Conservation (phyloP, 2,797 vertebrate genomes). For the Hemibagrus guttatus region DNA sequence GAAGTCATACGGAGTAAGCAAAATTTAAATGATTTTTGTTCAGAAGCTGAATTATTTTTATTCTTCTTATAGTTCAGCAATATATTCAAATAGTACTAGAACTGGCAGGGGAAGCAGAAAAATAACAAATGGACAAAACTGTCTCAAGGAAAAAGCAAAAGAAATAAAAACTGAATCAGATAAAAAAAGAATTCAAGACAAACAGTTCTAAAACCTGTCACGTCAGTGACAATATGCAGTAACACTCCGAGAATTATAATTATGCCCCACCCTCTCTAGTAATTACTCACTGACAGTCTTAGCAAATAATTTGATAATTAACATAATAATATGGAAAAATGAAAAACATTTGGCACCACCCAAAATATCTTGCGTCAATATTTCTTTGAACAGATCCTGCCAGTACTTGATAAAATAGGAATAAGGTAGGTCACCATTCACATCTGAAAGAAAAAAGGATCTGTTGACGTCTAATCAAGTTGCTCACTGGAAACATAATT, state of each 20-base stretch:
- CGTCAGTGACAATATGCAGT: not conserved
- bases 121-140: not conserved
- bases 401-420: not conserved
- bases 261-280: not conserved
- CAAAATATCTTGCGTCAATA: not conserved
- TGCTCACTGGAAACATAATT: not conserved
- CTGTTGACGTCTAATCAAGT: not conserved
- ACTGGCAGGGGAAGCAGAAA: not conserved
- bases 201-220: not conserved
- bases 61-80: not conserved
- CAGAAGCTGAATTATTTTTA: not conserved
- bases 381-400: not conserved
- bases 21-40: not conserved
- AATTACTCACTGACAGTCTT: not conserved
- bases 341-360: constrained; percentile 14
- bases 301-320: not conserved
- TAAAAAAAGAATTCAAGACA: not conserved
- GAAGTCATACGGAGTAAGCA: not conserved
- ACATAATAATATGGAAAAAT: constrained; percentile 16
- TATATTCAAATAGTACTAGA: not conserved
- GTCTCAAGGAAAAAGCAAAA: not conserved
- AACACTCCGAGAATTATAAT: constrained; percentile 21
- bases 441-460: not conserved
- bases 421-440: not conserved
- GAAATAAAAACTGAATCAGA: not conserved